These are phyloP conservation scores for Cephus runcator DNA, from an alignment of 2,888 invertebrate genomes.

Conservation along the genomic window DNA sequence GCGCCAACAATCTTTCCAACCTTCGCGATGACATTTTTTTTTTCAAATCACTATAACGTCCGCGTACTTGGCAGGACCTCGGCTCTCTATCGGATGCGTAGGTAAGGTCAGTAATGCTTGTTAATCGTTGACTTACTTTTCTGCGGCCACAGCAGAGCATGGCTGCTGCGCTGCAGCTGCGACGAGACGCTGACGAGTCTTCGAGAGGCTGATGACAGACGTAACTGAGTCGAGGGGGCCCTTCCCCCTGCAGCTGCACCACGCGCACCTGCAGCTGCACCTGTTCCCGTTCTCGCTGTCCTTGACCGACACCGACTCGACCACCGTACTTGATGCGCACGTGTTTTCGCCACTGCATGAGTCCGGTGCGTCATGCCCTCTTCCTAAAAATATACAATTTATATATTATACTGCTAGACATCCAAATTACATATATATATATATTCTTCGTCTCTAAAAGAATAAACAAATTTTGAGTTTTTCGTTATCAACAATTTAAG, in stretches of 20 bases:
- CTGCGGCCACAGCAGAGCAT: conserved; percentile 96
- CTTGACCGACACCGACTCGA: conserved; percentile 65
- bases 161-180: conserved; percentile 81
- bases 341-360: conserved; percentile 67
- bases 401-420: conserved; percentile 12
- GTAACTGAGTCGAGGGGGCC: conserved; percentile 57
- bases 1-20: too few relatives aligned
- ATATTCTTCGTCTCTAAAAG: background rate
- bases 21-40: too few relatives aligned
- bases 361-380: conserved; percentile 65
- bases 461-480: background rate
- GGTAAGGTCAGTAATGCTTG: too few relatives aligned
- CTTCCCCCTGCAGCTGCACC: conserved; percentile 63
- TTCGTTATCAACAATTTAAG: too few relatives aligned
- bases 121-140: conserved; percentile 74
- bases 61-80: too few relatives aligned
- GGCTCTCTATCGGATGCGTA: too few relatives aligned
- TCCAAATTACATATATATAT: background rate
- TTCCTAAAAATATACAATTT: conserved; percentile 42
- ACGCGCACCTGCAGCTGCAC: conserved; percentile 61
- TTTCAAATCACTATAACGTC: too few relatives aligned
- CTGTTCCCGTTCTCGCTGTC: conserved; percentile 60
- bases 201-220: conserved; percentile 56
- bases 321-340: conserved; percentile 66
- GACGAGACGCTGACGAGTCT: conserved; percentile 61